Percentiles rank a stretch among this genome's conserved stretches.
Evolutionary conservation across 2,888 invertebrate species (phyloP).

Genomic region (Neoscelio sp.): DNA sequence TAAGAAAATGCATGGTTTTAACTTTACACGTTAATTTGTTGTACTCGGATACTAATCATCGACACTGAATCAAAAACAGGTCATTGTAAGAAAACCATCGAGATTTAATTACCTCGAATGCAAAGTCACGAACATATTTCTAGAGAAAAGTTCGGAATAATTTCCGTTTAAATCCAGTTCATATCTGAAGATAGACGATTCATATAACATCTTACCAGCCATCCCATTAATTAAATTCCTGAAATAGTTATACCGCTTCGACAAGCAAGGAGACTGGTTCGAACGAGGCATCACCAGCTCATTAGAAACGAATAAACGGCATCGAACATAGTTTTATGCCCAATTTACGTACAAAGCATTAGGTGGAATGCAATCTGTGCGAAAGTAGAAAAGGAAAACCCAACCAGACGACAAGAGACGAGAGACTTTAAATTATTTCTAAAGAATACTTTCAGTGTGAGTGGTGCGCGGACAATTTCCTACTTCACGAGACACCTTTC

Average conservation of each 20-base stretch:
- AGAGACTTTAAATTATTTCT: slow-evolving; percentile 40
- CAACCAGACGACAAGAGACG: slow-evolving; percentile 17
- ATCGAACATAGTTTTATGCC: slow-evolving; percentile 77
- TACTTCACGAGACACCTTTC: slow-evolving; percentile 21
- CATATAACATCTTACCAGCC: slow-evolving; percentile 78
- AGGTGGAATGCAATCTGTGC: slow-evolving; percentile 68
- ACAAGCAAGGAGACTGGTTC: slow-evolving; percentile 55
- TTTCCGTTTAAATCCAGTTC: slow-evolving; percentile 80
- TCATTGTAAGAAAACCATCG: slow-evolving; percentile 37
- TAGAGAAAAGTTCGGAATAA: slow-evolving; percentile 76
- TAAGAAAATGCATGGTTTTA: not conserved
- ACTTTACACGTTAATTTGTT: slow-evolving; percentile 12
- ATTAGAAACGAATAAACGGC: slow-evolving; percentile 73
- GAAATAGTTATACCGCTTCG: slow-evolving; percentile 69
- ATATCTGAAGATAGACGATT: slow-evolving; percentile 73
- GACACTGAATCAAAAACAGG: slow-evolving; percentile 18
- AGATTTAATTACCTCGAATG: slow-evolving; percentile 77
- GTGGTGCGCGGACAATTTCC: slow-evolving; percentile 24
- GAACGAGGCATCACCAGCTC: slow-evolving; percentile 70
- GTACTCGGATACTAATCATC: slow-evolving; percentile 10
- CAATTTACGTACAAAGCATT: slow-evolving; percentile 73
- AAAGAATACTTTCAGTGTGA: slow-evolving; percentile 38
- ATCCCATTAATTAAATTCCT: slow-evolving; percentile 81
- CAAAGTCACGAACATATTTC: slow-evolving; percentile 71
- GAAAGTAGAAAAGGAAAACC: slow-evolving; percentile 41